phyloP scores from a whole-genome alignment of 2,888 invertebrate genomes.

The Parnassius orleans region DNA sequence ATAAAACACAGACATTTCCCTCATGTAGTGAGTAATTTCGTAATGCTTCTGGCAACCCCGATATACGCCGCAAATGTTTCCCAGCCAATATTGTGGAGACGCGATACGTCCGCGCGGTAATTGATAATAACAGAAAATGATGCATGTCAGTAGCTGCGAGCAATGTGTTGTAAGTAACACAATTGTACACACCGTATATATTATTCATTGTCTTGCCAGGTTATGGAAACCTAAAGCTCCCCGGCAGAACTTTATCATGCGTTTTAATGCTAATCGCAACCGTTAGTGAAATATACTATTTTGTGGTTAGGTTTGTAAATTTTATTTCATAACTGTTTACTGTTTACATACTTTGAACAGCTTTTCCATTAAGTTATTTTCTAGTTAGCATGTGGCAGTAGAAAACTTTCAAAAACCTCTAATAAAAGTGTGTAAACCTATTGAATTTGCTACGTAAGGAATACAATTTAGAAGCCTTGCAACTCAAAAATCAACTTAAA shows the following conservation, averaged over 20 bases:
- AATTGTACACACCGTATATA: slow-evolving; percentile 49
- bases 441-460: too few relatives aligned
- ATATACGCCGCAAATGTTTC: slow-evolving; percentile 46
- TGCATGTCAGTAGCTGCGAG: slow-evolving; percentile 75
- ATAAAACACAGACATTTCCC: slow-evolving; percentile 33
- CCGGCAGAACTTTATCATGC: slow-evolving; percentile 1
- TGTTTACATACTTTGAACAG: too few relatives aligned
- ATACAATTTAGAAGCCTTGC: too few relatives aligned
- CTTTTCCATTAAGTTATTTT: too few relatives aligned
- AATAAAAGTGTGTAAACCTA: too few relatives aligned
- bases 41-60: slow-evolving; percentile 51
- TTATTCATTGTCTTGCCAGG: slow-evolving; percentile 43
- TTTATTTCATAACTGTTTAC: slow-evolving; percentile 16
- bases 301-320: slow-evolving; percentile 7
- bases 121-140: slow-evolving; percentile 77
- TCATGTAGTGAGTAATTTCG: slow-evolving; percentile 38
- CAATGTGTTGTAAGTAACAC: slow-evolving; percentile 55
- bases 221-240: slow-evolving; percentile 25
- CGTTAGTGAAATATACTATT: not conserved
- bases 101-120: slow-evolving; percentile 60
- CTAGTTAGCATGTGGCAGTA: too few relatives aligned
- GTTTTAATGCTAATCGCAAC: slow-evolving; percentile 17
- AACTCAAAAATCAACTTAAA: too few relatives aligned
- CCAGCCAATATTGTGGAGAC: slow-evolving; percentile 49
- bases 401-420: too few relatives aligned